phyloP scores from a whole-genome alignment of 2,888 invertebrate species.

The Cremastobaeus sp. region DNA sequence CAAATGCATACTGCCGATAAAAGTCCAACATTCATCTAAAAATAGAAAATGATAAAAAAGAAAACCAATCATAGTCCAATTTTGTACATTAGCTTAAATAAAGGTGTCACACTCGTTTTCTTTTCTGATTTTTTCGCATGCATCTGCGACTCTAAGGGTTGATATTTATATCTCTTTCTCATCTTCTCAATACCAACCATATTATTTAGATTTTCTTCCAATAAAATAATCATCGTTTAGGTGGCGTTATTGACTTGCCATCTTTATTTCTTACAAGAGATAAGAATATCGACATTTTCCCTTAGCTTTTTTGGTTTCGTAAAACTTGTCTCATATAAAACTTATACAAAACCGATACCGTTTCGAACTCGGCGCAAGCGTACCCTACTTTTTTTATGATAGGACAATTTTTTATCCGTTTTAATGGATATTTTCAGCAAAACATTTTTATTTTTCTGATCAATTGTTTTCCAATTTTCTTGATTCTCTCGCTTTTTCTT shows the following conservation, averaged over 20 bases:
- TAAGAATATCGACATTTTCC: conserved; percentile 22
- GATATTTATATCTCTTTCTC: conserved; percentile 62
- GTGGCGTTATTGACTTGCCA: neutral
- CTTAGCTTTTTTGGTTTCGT: conserved; percentile 24
- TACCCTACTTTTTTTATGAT: conserved; percentile 20
- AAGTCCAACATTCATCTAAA: conserved; percentile 70
- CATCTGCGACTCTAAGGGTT: conserved; percentile 36
- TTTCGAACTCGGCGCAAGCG: conserved; percentile 54
- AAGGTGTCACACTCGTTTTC: conserved; percentile 40
- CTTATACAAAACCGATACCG: conserved; percentile 46
- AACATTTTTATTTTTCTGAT: conserved; percentile 7
- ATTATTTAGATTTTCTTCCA: neutral
- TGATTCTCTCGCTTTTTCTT: neutral
- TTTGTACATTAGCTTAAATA: conserved; percentile 58
- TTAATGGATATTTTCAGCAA: too few relatives aligned
- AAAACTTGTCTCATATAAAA: conserved; percentile 38
- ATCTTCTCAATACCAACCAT: neutral
- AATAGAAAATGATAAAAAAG: conserved; percentile 14
- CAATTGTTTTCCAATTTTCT: neutral
- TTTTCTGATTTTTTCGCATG: conserved; percentile 22
- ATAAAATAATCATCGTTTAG: neutral
- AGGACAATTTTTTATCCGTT: conserved; percentile 18
- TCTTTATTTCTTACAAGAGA: conserved; percentile 24
- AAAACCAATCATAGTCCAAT: conserved; percentile 56
- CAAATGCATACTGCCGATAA: conserved; percentile 87